Conservation (phyloP, 35 echinoderm and acorn worm species). For the Ophioderma brevispina region DNA sequence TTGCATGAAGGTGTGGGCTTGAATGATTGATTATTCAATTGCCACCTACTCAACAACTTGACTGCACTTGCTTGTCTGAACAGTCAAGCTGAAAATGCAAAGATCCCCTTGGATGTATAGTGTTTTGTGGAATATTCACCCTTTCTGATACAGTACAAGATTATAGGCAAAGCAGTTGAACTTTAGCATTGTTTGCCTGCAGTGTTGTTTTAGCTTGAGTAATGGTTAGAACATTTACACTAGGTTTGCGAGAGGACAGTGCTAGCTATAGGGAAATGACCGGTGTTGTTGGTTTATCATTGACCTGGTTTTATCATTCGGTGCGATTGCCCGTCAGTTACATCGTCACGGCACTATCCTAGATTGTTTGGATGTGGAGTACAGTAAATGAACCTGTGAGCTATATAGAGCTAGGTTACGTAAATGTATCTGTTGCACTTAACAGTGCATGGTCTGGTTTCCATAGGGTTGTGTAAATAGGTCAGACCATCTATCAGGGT, state of each 20-base stretch:
- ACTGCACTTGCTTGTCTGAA: background rate
- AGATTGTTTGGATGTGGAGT: background rate
- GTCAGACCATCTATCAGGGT: background rate
- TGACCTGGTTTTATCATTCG: background rate
- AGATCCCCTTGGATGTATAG: background rate
- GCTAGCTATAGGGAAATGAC: background rate
- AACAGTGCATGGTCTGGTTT: background rate
- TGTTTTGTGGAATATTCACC: background rate
- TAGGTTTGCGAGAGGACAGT: background rate
- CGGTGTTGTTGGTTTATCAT: background rate
- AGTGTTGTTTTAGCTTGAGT: background rate
- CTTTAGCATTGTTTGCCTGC: background rate
- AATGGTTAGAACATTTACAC: background rate
- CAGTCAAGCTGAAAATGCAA: background rate
- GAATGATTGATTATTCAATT: background rate
- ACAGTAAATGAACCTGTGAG: background rate
- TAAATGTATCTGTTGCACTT: slow-evolving; percentile 2
- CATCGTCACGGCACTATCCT: background rate
- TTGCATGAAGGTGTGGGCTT: background rate
- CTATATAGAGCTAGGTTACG: background rate
- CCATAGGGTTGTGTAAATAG: background rate
- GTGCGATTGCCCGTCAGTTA: background rate
- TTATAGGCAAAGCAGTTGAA: background rate
- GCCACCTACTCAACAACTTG: background rate
- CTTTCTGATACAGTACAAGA: background rate